A percentile compares a stretch with the other conserved stretches of the same genome.
Conservation (phyloP, 2,113 vertebrate genomes). For the Hippocampus zosterae region DNA sequence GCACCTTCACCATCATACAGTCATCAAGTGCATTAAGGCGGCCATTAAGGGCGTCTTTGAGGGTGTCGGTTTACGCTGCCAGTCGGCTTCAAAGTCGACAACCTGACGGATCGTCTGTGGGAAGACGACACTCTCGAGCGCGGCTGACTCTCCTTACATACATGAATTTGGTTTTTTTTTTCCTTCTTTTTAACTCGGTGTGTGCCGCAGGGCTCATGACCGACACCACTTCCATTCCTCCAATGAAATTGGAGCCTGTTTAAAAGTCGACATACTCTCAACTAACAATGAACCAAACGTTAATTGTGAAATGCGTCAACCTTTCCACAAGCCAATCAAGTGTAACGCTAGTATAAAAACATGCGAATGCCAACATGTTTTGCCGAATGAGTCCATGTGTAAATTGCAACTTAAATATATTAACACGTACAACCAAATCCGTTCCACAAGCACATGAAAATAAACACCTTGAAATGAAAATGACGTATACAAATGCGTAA, state of each 20-base stretch:
- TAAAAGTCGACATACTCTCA: not conserved
- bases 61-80: conserved; percentile 54
- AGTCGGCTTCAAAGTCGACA: conserved; percentile 14
- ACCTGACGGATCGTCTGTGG: not conserved
- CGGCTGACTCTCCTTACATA: not conserved
- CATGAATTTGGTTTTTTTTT: not conserved
- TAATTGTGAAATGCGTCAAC: too few species aligned
- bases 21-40: conserved; percentile 66
- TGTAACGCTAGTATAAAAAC: too few species aligned
- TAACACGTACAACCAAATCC: too few species aligned
- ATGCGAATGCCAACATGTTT: too few species aligned
- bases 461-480: too few species aligned
- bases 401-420: too few species aligned
- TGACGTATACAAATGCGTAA: not conserved
- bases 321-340: too few species aligned
- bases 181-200: not conserved
- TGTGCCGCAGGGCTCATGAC: not conserved
- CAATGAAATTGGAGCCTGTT: not conserved
- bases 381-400: too few species aligned
- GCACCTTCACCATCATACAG: conserved; percentile 49
- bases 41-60: conserved; percentile 47
- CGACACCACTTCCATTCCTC: not conserved
- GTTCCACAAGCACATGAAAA: too few species aligned
- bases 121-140: conserved; percentile 3
- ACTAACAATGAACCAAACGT: too few species aligned